These are phyloP conservation scores for Ornithorhynchus anatinus DNA, from an alignment of 2,113 vertebrate species.

Conservation along the genomic window DNA sequence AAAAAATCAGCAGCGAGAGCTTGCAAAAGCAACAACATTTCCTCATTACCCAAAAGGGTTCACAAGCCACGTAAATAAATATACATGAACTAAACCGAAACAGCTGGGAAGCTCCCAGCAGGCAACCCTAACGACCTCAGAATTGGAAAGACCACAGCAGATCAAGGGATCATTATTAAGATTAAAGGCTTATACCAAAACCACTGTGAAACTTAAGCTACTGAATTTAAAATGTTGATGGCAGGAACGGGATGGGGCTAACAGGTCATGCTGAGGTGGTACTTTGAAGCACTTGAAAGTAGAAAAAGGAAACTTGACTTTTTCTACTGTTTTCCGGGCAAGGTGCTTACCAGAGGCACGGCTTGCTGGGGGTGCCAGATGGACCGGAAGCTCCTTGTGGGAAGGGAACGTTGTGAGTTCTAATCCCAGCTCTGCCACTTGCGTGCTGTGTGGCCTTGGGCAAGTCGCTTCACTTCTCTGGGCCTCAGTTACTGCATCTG, in stretches of 20 bases:
- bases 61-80: slow-evolving; percentile 77
- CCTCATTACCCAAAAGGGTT: slow-evolving; percentile 60
- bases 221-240: slow-evolving; percentile 60
- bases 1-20: slow-evolving; percentile 54
- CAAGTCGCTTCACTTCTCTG: too few relatives aligned
- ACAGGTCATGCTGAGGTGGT: slow-evolving; percentile 43
- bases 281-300: slow-evolving; percentile 26
- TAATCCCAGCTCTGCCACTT: too few relatives aligned
- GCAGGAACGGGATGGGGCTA: slow-evolving; percentile 47
- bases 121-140: slow-evolving; percentile 68
- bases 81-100: slow-evolving; percentile 73
- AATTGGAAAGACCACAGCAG: slow-evolving; percentile 56
- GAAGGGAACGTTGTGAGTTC: too few relatives aligned
- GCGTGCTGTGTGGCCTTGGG: too few relatives aligned
- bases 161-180: slow-evolving; percentile 77
- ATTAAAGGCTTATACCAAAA: slow-evolving; percentile 73
- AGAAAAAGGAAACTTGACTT: slow-evolving; percentile 22
- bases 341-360: too few relatives aligned
- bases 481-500: too few relatives aligned
- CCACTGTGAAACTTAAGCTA: slow-evolving; percentile 65
- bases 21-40: slow-evolving; percentile 48
- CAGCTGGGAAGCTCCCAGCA: slow-evolving; percentile 71
- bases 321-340: too few relatives aligned
- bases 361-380: too few relatives aligned
- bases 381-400: too few relatives aligned